Conservation (phyloP, 1,140 invertebrate genomes). For the Coenobita brevimanus region DNA sequence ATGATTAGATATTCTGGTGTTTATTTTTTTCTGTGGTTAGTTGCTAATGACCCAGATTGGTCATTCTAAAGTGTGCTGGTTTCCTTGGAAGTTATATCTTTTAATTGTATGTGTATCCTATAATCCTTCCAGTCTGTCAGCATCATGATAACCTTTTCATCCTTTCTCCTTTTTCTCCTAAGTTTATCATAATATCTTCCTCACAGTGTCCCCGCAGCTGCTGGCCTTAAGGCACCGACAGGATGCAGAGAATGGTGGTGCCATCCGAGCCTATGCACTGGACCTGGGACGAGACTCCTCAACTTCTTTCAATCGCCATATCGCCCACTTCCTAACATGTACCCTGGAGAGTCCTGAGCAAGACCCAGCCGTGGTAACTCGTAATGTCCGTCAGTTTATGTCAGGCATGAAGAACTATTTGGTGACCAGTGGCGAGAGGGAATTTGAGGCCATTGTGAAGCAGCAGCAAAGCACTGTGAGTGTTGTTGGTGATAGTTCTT, state of each 20-base stretch:
- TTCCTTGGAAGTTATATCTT: no score
- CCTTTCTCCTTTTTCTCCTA: no score
- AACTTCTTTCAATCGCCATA: constrained; percentile 91
- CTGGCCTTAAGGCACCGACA: constrained; percentile 77
- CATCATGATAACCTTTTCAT: no score
- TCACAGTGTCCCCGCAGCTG: constrained; percentile 82
- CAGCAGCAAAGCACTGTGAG: constrained; percentile 86
- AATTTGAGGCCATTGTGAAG: constrained; percentile 92
- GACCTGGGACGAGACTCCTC: constrained; percentile 88
- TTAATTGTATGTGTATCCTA: no score
- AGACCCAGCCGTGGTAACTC: constrained; percentile 90
- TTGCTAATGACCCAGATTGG: no score
- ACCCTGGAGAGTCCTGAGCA: constrained; percentile 92
- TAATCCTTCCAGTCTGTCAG: no score
- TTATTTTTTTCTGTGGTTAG: no score
- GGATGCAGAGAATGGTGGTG: constrained; percentile 77
- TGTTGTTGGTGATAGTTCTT: neutral
- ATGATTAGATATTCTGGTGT: no score
- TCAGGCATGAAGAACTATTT: constrained; percentile 98
- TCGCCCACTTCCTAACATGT: constrained; percentile 95
- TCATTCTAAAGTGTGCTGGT: no score
- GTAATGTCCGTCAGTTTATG: constrained; percentile 97
- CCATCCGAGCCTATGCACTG: constrained; percentile 83
- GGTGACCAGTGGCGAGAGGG: constrained; percentile 93
- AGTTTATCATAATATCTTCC: no score